These are phyloP conservation scores for Speoplatyrhinus poulsoni DNA, from an alignment of 2,113 vertebrate species.

Conservation along the genomic window DNA sequence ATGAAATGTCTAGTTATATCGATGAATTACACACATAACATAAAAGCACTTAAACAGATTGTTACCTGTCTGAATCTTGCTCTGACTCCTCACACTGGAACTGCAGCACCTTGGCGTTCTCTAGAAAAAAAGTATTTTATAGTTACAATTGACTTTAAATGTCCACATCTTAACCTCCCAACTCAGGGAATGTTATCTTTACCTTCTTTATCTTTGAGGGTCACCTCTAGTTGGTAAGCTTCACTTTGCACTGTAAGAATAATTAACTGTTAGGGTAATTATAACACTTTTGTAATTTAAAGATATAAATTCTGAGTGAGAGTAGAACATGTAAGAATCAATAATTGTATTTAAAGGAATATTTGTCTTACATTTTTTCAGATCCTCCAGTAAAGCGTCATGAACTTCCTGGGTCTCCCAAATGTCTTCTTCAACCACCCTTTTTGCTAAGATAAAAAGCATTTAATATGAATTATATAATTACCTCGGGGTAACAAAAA, in stretches of 20 bases:
- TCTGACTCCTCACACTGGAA: slow-evolving; percentile 70
- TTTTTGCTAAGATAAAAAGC: slow-evolving; percentile 39
- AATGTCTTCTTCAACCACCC: slow-evolving; percentile 50
- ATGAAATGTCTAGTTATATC: background rate
- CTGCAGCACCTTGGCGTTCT: slow-evolving; percentile 59
- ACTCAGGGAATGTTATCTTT: background rate
- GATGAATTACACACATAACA: background rate
- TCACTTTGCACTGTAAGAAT: slow-evolving; percentile 61
- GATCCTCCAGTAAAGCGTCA: slow-evolving; percentile 45
- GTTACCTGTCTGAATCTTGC: slow-evolving; percentile 64
- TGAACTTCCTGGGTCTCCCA: slow-evolving; percentile 16
- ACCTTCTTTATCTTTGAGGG: slow-evolving; percentile 73
- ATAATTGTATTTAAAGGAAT: background rate
- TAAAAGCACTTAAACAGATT: background rate
- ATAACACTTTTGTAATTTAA: background rate
- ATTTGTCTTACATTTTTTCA: slow-evolving; percentile 58
- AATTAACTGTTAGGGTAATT: slow-evolving; percentile 1
- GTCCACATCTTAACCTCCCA: background rate
- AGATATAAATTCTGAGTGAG: background rate
- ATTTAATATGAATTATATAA: background rate
- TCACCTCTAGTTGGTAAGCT: slow-evolving; percentile 52
- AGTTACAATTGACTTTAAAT: too few relatives aligned
- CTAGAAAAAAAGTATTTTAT: slow-evolving; percentile 32
- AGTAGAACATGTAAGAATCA: background rate
- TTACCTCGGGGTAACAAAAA: background rate